A percentile compares a stretch with the other conserved stretches of the same genome.
Evolutionary conservation across 2,113 vertebrate genomes (phyloP).

Genomic region (Equus quagga): DNA sequence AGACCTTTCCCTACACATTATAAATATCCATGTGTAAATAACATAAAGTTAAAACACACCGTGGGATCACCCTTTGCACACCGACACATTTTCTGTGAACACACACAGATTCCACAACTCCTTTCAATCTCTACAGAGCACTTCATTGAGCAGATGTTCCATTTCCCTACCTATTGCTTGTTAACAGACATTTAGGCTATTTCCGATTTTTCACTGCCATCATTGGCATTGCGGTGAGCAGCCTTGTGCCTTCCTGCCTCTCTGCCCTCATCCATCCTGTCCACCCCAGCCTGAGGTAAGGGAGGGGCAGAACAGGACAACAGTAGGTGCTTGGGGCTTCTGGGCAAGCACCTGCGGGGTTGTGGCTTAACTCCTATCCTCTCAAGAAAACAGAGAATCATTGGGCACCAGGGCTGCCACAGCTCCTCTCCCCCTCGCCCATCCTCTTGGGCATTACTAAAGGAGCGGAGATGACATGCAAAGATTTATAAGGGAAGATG

Average conservation of each 20-base stretch:
- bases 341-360: not conserved
- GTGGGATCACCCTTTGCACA: not conserved
- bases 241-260: not conserved
- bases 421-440: not conserved
- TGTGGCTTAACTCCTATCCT: not conserved
- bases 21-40: not conserved
- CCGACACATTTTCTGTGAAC: not conserved
- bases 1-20: not conserved
- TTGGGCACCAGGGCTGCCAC: not conserved
- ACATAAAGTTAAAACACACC: not conserved
- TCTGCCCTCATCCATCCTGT: not conserved
- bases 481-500: not conserved
- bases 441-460: not conserved
- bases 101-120: not conserved
- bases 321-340: not conserved
- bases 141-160: rapidly evolving
- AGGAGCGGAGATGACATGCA: not conserved
- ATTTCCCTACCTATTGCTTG: not conserved
- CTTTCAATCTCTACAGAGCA: not conserved
- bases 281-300: not conserved
- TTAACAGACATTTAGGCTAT: not conserved
- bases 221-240: not conserved
- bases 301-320: not conserved
- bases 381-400: not conserved
- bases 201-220: not conserved